Evolutionary conservation across 1,140 invertebrate species (phyloP).

Genomic region (Drosophila kohkoa): DNA sequence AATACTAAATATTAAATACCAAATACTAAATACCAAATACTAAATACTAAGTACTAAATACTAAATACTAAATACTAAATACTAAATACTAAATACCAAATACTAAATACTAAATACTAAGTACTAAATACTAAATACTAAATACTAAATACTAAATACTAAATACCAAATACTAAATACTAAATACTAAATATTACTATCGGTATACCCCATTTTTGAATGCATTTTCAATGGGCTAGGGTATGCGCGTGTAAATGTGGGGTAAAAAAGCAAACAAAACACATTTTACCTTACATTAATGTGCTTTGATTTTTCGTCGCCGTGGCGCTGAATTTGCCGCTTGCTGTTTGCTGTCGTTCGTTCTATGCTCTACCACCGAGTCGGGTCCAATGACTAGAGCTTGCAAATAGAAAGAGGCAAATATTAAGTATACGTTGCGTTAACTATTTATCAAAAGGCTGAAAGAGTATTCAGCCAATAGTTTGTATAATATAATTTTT

Average conservation of each 20-base stretch:
- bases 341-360: neutral
- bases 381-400: neutral
- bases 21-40: neutral
- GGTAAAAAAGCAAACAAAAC: conserved; percentile 17
- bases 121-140: too few species aligned
- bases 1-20: too few species aligned
- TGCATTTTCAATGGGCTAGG: neutral
- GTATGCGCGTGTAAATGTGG: conserved; percentile 13
- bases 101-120: too few species aligned
- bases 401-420: neutral
- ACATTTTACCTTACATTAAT: conserved; percentile 51
- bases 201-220: neutral
- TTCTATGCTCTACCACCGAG: neutral
- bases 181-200: neutral
- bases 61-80: too few species aligned
- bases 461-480: conserved; percentile 3
- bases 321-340: conserved; percentile 20
- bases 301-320: conserved; percentile 51
- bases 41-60: too few species aligned
- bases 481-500: conserved; percentile 5
- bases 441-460: neutral
- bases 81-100: too few species aligned
- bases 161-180: too few species aligned
- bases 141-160: too few species aligned
- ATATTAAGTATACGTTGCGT: neutral